Percentiles rank a stretch among this genome's conserved stretches.
phyloP scores from a whole-genome alignment of 2,113 vertebrate genomes.

The Crocuta crocuta region DNA sequence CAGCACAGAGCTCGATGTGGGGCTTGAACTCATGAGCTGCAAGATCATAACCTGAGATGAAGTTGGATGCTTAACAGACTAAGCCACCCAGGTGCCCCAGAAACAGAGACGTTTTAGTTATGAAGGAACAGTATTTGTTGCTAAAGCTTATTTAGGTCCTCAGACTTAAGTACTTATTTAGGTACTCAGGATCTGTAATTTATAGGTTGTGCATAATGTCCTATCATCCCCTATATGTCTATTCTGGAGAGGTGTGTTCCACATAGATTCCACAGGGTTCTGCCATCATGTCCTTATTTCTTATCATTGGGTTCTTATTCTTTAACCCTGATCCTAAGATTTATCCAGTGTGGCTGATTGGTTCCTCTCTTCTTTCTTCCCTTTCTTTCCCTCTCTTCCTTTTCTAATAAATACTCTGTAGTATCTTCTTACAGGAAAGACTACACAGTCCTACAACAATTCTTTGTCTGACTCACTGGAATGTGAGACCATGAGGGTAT shows the following conservation, averaged over 20 bases:
- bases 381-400: not conserved
- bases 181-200: not conserved
- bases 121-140: not conserved
- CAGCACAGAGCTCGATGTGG: no score
- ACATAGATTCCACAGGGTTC: not conserved
- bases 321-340: not conserved
- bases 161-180: not conserved
- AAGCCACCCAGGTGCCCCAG: not conserved
- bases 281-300: not conserved
- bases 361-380: not conserved
- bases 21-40: no score
- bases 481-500: not conserved
- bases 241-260: not conserved
- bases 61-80: no score
- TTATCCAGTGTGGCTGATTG: not conserved
- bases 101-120: not conserved
- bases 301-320: not conserved
- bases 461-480: not conserved
- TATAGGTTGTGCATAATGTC: not conserved
- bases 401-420: not conserved
- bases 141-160: not conserved
- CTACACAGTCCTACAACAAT: no score
- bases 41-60: no score
- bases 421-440: not conserved
- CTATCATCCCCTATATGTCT: not conserved